Evolutionary conservation across 2,113 vertebrate species (phyloP), one percentile per base, ranked within the genome.

Genomic region (Lamprotornis superbus): DNA sequence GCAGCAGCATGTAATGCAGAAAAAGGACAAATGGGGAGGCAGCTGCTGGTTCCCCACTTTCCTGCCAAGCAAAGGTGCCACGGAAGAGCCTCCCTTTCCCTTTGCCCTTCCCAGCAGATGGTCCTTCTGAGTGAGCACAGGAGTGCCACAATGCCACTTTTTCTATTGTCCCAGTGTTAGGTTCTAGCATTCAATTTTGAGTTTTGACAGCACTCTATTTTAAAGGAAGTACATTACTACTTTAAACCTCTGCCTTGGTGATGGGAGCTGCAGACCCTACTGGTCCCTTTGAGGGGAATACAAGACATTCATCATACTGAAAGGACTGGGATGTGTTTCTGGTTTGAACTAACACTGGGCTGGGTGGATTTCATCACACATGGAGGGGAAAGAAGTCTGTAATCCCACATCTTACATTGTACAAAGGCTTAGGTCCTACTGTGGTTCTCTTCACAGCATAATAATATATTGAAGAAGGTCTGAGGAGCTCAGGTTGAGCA

Each of bases 1-100:
- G 28, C 71, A 90, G 82, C 50, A 71, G 39, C 37, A 9, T 1
- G 6, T 27, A 14, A 33, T 0, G 5, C 3, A 53, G 60, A 10
- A 39, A 39, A 70, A 37, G 50, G 46, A 56, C 35, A 55, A 61
- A 46, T 22, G 9, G 25, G 11, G 46, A 25, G 0, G 0, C 8
- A 9, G 3, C 19, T 69, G 12, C 64, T 12, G 49, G 22, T 30
- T 64, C 35, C 27, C 44, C 46, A 68, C 69, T 23, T 31, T 25
- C 35, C 60, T 61, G 78, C 70, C 4, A 2, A 67, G 74, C 18
- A 39, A 23, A 77, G 42, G 27, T 33, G 42, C 35, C 27, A 17
- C 8, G 42, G 28, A 70, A 77, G 31, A 69, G 27, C 39, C 15
- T 70, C 30, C 44, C 35, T 76, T 88, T 75, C 14, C 65, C 17